Conservation (phyloP, 2,888 invertebrate species). For the Caenorhabditis auriculariae region DNA sequence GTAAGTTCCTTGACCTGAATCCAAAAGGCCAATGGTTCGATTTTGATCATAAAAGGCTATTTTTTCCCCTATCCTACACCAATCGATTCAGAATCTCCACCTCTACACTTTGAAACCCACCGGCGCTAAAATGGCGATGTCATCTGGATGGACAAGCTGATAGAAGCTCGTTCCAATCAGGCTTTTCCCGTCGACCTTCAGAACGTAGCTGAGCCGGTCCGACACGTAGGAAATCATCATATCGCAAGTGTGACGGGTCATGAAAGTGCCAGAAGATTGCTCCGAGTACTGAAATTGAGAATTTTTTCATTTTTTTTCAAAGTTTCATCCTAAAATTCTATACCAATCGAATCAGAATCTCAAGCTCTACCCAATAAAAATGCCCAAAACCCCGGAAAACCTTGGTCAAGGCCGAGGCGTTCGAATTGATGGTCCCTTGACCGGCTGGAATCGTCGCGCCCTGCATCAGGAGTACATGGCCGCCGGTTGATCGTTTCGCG, state of each 20-base stretch:
- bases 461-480: slow-evolving; percentile 47
- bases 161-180: slow-evolving; percentile 59
- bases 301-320: neutral
- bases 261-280: slow-evolving; percentile 48
- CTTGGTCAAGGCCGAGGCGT: slow-evolving; percentile 40
- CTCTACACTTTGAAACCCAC: slow-evolving; percentile 8
- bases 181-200: slow-evolving; percentile 46
- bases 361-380: too few species aligned
- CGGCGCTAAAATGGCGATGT: slow-evolving; percentile 35
- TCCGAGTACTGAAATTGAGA: slow-evolving; percentile 34
- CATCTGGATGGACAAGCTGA: slow-evolving; percentile 58
- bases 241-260: slow-evolving; percentile 60
- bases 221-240: slow-evolving; percentile 53
- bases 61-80: too few species aligned
- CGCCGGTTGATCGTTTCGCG: slow-evolving; percentile 33
- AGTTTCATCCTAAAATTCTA: slow-evolving; percentile 3
- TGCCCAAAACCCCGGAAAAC: slow-evolving; percentile 1
- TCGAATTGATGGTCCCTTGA: slow-evolving; percentile 45
- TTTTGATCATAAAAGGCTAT: too few species aligned
- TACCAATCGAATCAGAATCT: too few species aligned
- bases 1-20: too few species aligned
- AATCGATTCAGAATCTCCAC: too few species aligned
- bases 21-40: too few species aligned
- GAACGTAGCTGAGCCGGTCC: slow-evolving; percentile 37
- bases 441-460: slow-evolving; percentile 54